A percentile compares a stretch with the other conserved stretches of the same genome.
Conservation (phyloP, 2,113 vertebrate species). For the Syrrhaptes paradoxus region DNA sequence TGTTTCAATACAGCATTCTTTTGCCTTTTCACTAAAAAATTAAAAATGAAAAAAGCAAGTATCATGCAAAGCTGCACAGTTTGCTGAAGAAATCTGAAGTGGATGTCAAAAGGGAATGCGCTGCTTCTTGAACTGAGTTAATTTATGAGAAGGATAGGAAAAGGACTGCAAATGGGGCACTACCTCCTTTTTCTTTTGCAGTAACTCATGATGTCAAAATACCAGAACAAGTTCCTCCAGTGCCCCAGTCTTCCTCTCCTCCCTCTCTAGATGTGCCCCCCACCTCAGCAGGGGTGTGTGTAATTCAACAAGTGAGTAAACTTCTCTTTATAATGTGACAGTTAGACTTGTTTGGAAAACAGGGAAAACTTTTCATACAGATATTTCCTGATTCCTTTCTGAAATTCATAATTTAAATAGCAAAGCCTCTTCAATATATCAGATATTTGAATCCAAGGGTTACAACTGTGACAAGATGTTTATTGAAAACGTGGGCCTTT, state of each 20-base stretch:
- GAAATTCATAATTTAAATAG: neutral
- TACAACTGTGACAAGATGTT: neutral
- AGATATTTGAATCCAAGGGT: neutral
- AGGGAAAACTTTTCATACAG: neutral
- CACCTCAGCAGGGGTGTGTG: neutral
- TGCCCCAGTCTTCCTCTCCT: neutral
- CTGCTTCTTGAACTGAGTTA: neutral
- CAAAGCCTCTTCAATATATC: neutral
- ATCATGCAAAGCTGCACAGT: neutral
- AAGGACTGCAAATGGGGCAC: neutral
- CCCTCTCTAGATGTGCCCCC: neutral
- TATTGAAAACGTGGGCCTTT: neutral
- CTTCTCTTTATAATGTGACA: neutral
- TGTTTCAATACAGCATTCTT: conserved; percentile 24
- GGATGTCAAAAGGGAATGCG: neutral
- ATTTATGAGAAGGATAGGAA: neutral
- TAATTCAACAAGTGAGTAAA: neutral
- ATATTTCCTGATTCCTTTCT: neutral
- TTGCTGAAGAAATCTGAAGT: neutral
- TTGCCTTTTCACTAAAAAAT: neutral
- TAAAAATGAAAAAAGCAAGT: neutral
- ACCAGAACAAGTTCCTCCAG: neutral
- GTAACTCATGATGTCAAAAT: neutral
- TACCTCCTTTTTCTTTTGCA: neutral
- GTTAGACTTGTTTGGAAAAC: neutral